phyloP scores from a whole-genome alignment of 2,113 vertebrate species.

The Promerops cafer region DNA sequence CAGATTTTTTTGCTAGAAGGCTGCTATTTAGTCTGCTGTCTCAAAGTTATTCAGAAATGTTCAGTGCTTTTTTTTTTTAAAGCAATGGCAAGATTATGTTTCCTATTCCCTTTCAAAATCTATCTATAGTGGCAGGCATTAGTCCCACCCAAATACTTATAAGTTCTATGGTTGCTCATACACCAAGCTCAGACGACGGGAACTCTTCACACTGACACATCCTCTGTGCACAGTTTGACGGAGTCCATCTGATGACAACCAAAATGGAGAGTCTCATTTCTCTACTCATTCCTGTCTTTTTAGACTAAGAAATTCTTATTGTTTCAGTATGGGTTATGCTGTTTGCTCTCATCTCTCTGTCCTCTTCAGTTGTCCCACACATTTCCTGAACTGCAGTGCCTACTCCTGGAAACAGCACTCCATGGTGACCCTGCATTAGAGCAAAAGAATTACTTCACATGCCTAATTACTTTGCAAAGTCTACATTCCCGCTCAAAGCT shows the following conservation, averaged over 20 bases:
- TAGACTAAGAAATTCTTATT: neutral
- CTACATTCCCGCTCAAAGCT: neutral
- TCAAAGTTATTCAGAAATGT: neutral
- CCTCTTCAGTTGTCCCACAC: neutral
- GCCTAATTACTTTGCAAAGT: neutral
- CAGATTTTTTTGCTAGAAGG: neutral
- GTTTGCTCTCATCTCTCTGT: neutral
- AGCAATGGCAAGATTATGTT: neutral
- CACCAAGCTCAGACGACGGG: neutral
- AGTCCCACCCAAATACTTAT: neutral
- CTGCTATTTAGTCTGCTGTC: neutral
- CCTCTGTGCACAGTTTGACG: neutral
- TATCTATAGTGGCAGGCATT: neutral
- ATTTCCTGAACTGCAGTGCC: neutral
- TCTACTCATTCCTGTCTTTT: neutral
- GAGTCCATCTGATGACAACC: neutral
- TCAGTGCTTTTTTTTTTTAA: neutral
- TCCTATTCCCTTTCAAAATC: neutral
- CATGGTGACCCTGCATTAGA: neutral
- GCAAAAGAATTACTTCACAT: neutral
- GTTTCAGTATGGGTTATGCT: neutral
- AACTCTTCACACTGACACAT: neutral
- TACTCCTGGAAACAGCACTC: neutral
- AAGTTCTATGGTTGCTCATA: neutral
- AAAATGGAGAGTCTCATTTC: neutral